Evolutionary conservation across 2,888 invertebrate species (phyloP).

Genomic region (Macrophya annulata): DNA sequence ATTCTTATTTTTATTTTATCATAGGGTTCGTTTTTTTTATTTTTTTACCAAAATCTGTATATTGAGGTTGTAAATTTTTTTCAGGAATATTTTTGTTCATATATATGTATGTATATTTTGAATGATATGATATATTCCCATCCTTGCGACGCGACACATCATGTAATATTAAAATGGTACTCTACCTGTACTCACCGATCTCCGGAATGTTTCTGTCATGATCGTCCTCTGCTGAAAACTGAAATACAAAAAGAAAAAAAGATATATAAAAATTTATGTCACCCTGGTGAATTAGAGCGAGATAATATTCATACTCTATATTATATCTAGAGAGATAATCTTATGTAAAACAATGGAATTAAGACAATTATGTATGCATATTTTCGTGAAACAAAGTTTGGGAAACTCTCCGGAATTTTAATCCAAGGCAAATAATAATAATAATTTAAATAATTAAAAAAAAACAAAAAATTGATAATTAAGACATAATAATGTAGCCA

Average conservation of each 20-base stretch:
- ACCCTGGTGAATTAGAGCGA: background rate
- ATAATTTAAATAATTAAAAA: background rate
- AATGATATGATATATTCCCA: too few relatives aligned
- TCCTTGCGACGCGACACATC: background rate
- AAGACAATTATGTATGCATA: background rate
- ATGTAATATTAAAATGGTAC: constrained; percentile 59
- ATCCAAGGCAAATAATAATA: background rate
- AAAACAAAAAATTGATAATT: constrained; percentile 13
- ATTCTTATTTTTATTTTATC: background rate
- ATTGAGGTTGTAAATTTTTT: background rate
- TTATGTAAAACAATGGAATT: constrained; percentile 12
- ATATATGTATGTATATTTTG: background rate
- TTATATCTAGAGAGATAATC: background rate
- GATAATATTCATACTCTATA: background rate
- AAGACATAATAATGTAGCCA: background rate
- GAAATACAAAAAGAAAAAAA: constrained; percentile 73
- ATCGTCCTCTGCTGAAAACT: constrained; percentile 84
- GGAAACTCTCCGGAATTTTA: background rate
- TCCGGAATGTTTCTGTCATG: constrained; percentile 83
- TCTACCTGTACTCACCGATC: constrained; percentile 81
- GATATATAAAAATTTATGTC: constrained; percentile 20
- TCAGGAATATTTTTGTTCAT: background rate
- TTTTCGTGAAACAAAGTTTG: background rate
- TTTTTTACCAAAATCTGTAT: background rate
- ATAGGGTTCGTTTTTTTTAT: too few relatives aligned